These are phyloP conservation scores for Chloroclystis v-ata DNA, from an alignment of 2,888 invertebrate genomes.

Conservation along the genomic window DNA sequence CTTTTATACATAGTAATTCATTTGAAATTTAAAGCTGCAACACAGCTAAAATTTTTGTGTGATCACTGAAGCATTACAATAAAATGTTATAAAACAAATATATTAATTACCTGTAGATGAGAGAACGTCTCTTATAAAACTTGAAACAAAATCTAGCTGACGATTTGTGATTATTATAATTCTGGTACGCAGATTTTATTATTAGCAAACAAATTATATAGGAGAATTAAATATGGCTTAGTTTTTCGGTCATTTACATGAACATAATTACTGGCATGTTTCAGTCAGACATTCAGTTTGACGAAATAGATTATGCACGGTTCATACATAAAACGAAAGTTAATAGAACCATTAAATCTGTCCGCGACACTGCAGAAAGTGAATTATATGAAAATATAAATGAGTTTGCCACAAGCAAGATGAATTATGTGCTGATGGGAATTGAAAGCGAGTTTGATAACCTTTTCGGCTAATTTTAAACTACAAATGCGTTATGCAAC, in stretches of 20 bases:
- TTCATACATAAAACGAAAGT: constrained; percentile 17
- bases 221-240: no score
- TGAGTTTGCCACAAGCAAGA: constrained; percentile 23
- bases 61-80: no score
- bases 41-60: no score
- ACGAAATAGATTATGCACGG: constrained; percentile 5
- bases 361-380: constrained; percentile 21
- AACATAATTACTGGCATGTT: not conserved
- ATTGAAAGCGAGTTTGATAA: constrained; percentile 29
- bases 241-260: not conserved
- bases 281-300: not conserved
- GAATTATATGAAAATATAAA: constrained; percentile 28
- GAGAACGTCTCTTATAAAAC: no score
- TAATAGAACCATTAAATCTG: constrained; percentile 16
- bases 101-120: no score
- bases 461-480: constrained; percentile 19
- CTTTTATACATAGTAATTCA: no score
- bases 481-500: not conserved
- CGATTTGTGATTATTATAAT: no score
- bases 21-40: no score
- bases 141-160: no score
- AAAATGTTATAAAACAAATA: no score
- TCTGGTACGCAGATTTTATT: no score
- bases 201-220: no score
- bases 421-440: constrained; percentile 27